Conservation (phyloP, 2,797 vertebrate genomes). For the Acanthornis magna region DNA sequence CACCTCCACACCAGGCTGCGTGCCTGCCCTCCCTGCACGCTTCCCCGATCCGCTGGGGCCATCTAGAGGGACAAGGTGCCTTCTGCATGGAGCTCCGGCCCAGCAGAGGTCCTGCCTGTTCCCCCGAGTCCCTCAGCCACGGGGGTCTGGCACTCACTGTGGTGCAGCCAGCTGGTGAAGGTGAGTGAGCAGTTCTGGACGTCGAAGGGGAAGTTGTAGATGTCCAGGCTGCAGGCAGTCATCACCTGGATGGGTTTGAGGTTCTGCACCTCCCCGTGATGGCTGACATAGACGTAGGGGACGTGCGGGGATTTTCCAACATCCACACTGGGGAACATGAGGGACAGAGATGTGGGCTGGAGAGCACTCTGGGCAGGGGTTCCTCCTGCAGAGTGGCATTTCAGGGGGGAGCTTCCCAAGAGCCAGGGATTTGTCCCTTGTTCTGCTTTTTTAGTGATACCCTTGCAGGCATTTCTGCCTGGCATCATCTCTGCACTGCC, state of each 20-base stretch:
- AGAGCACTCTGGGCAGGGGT: neutral
- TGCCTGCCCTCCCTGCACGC: neutral
- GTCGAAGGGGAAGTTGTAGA: constrained; percentile 98
- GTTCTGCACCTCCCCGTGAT: constrained; percentile 88
- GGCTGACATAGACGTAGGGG: constrained; percentile 89
- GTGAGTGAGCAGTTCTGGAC: constrained; percentile 98
- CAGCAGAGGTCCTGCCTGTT: neutral
- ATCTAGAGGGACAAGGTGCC: constrained; percentile 14
- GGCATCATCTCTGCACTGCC: neutral
- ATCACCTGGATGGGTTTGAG: constrained; percentile 97
- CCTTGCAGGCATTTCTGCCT: fast-evolving
- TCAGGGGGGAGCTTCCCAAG: neutral
- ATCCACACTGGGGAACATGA: constrained; percentile 82
- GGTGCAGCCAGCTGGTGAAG: constrained; percentile 98
- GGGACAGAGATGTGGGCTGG: neutral
- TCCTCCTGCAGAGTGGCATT: neutral
- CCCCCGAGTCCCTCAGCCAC: fast-evolving
- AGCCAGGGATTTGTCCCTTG: neutral
- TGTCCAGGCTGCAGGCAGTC: constrained; percentile 94
- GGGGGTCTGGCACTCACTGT: constrained; percentile 76
- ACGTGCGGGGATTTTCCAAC: constrained; percentile 94
- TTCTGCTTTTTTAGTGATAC: neutral
- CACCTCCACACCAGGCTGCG: neutral
- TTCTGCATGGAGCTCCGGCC: neutral
- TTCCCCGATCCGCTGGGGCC: constrained; percentile 48